A percentile compares a stretch with the other conserved stretches of the same genome.
Conservation (phyloP, 2,113 vertebrate genomes). For the Brachypteracias leptosomus region DNA sequence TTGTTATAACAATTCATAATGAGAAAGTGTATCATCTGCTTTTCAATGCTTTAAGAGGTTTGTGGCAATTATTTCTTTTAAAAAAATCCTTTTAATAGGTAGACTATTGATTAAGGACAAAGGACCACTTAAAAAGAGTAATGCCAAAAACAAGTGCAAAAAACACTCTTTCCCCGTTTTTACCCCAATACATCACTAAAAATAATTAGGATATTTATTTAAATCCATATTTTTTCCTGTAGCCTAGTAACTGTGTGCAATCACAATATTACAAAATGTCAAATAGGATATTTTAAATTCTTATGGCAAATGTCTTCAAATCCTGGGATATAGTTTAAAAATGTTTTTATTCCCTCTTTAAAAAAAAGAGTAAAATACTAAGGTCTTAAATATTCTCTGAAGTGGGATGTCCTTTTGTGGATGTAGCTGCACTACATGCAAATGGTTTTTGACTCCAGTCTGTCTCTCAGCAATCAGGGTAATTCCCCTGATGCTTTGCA, state of each 20-base stretch:
- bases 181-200: background rate
- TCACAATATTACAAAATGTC: background rate
- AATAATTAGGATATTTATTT: background rate
- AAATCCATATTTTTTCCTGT: background rate
- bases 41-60: background rate
- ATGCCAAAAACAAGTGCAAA: background rate
- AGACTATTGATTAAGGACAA: slow-evolving; percentile 17
- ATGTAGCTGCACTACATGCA: background rate
- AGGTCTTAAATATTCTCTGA: background rate
- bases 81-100: background rate
- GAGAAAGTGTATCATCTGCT: background rate
- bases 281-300: background rate
- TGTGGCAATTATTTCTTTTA: slow-evolving; percentile 28
- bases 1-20: slow-evolving; percentile 5
- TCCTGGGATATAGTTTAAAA: background rate
- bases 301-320: background rate
- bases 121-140: background rate
- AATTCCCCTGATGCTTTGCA: background rate
- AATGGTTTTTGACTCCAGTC: background rate
- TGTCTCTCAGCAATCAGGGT: background rate
- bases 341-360: background rate
- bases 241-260: background rate
- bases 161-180: background rate
- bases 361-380: background rate
- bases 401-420: background rate